Evolutionary conservation across 2,888 invertebrate species (phyloP).

Genomic region (Pherbina coryleti): DNA sequence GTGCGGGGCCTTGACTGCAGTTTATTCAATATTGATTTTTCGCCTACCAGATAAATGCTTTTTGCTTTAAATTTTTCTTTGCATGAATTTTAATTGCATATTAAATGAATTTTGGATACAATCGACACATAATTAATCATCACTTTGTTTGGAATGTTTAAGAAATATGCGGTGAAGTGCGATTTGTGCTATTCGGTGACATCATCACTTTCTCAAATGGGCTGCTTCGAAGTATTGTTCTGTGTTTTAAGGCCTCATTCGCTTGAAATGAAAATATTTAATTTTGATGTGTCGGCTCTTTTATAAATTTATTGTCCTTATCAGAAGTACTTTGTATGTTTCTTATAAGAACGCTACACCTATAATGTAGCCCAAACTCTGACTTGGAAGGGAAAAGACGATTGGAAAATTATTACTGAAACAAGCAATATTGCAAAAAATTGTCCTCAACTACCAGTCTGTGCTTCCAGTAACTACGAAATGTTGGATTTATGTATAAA

Average conservation of each 20-base stretch:
- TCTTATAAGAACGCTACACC: no score
- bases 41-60: neutral
- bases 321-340: neutral
- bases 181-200: constrained; percentile 50
- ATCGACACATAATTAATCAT: neutral
- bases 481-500: no score
- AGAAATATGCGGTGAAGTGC: neutral
- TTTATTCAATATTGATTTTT: constrained; percentile 9
- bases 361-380: no score
- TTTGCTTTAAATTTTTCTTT: neutral
- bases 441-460: no score
- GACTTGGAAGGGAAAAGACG: no score
- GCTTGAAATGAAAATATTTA: neutral
- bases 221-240: neutral
- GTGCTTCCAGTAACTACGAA: no score
- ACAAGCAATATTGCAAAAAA: no score
- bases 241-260: neutral
- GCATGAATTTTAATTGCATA: neutral
- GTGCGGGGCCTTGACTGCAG: neutral
- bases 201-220: constrained; percentile 53
- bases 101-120: neutral
- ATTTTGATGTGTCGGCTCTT: neutral
- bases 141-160: neutral
- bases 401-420: no score
- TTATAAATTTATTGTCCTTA: neutral